Conservation (phyloP, 1,140 invertebrate genomes). For the Anoplolepis gracilipes region DNA sequence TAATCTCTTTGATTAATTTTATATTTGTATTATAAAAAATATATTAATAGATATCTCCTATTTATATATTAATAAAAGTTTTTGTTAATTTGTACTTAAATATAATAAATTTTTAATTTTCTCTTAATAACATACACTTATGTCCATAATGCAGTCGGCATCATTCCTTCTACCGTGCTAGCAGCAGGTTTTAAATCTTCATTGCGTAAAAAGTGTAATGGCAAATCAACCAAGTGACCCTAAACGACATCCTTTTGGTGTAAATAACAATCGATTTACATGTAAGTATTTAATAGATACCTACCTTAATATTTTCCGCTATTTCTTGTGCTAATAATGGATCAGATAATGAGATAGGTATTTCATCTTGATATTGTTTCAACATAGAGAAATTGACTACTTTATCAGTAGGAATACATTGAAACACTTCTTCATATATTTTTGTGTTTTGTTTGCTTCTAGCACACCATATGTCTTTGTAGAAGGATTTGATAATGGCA, state of each 20-base stretch:
- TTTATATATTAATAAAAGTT: not conserved
- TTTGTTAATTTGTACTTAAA: constrained; percentile 12
- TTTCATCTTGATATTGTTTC: constrained; percentile 90
- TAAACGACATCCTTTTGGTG: constrained; percentile 75
- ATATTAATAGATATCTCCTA: not conserved
- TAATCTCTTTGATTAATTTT: not conserved
- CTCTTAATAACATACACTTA: constrained; percentile 76
- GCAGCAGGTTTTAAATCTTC: constrained; percentile 93
- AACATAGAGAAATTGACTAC: constrained; percentile 91
- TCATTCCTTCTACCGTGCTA: constrained; percentile 93
- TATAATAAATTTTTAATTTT: not conserved
- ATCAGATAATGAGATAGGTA: constrained; percentile 89
- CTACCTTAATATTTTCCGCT: constrained; percentile 90
- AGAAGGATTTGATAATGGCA: constrained; percentile 92
- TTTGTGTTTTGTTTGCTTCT: constrained; percentile 93
- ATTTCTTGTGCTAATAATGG: constrained; percentile 89
- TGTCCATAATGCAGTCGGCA: constrained; percentile 93
- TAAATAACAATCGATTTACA: not conserved
- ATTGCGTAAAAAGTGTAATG: constrained; percentile 93
- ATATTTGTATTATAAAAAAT: not conserved
- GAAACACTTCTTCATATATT: constrained; percentile 95
- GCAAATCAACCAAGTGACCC: constrained; percentile 95
- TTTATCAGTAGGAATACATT: constrained; percentile 93
- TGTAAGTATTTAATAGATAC: not conserved
- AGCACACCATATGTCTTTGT: constrained; percentile 92